phyloP scores from a whole-genome alignment of 1,140 invertebrate genomes.

The Sitodiplosis mosellana region DNA sequence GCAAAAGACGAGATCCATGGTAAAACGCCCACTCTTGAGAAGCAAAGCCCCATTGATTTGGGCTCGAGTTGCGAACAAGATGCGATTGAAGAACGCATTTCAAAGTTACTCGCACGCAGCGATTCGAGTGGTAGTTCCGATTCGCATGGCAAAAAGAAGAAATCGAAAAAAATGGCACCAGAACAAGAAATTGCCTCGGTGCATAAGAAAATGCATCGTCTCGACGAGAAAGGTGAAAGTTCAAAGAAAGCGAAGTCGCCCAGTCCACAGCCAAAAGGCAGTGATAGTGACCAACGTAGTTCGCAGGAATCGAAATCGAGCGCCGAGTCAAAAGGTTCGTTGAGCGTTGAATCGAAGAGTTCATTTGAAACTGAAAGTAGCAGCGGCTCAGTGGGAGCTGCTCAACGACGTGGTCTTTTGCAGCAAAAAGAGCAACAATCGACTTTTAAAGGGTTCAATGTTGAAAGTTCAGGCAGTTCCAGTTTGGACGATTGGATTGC shows the following conservation, averaged over 20 bases:
- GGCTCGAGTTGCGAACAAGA: constrained; percentile 20
- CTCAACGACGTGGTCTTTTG: constrained; percentile 38
- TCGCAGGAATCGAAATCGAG: constrained; percentile 35
- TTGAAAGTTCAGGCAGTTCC: constrained; percentile 58
- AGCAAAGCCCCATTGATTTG: constrained; percentile 37
- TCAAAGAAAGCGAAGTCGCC: neutral
- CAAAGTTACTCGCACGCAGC: constrained; percentile 14
- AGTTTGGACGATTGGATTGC: constrained; percentile 66
- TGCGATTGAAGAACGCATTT: constrained; percentile 20
- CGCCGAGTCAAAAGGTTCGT: constrained; percentile 35
- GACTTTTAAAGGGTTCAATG: constrained; percentile 63
- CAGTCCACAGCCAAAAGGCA: constrained; percentile 10
- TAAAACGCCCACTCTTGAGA: constrained; percentile 36
- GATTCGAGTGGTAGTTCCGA: constrained; percentile 23
- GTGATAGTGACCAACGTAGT: constrained; percentile 19
- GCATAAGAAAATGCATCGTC: constrained; percentile 18
- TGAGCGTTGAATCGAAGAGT: constrained; percentile 42
- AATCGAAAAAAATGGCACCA: too few species aligned
- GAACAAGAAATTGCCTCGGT: constrained; percentile 1
- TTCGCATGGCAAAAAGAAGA: constrained; percentile 12
- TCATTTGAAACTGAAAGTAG: constrained; percentile 53
- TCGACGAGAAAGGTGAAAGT: neutral
- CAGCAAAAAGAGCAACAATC: constrained; percentile 41
- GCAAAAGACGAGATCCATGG: constrained; percentile 29
- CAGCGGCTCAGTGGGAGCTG: constrained; percentile 46